These are phyloP conservation scores for Hydrolagus affinis DNA, from an alignment of 2,113 vertebrate species.

Conservation along the genomic window DNA sequence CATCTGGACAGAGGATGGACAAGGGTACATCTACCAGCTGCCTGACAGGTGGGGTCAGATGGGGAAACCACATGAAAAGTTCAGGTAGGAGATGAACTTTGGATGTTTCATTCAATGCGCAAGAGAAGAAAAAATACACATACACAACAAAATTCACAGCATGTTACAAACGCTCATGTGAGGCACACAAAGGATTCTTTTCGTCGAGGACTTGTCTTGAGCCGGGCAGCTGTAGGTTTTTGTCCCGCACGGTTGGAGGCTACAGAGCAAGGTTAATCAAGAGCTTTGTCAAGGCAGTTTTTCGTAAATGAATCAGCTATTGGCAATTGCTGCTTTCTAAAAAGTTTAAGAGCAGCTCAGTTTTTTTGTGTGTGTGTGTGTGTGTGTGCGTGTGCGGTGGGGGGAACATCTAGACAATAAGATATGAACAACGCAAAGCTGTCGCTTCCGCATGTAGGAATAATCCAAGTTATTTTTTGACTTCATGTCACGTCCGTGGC, in stretches of 20 bases:
- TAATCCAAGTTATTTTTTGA: too few relatives aligned
- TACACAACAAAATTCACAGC: constrained; percentile 53
- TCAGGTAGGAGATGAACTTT: constrained; percentile 66
- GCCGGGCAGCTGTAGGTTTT: constrained; percentile 54
- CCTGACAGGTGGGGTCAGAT: constrained; percentile 71
- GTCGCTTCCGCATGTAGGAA: too few relatives aligned
- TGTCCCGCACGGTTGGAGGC: constrained; percentile 61
- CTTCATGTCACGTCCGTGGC: too few relatives aligned
- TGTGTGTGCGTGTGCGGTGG: too few relatives aligned
- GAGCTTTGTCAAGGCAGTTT: constrained; percentile 43
- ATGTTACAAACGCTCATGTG: constrained; percentile 62
- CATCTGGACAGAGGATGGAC: constrained; percentile 64
- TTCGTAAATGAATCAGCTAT: too few relatives aligned
- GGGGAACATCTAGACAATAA: too few relatives aligned
- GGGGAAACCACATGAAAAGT: constrained; percentile 49
- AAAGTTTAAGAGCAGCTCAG: background rate
- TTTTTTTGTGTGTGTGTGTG: too few relatives aligned
- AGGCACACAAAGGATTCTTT: constrained; percentile 63
- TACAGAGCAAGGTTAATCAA: constrained; percentile 61
- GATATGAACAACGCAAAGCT: too few relatives aligned
- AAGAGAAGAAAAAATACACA: too few relatives aligned
- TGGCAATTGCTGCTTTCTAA: background rate
- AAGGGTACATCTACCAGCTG: constrained; percentile 72
- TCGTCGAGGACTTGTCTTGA: constrained; percentile 56
- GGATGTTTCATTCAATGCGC: constrained; percentile 51